Percentiles rank a stretch among this genome's conserved stretches.
Conservation (phyloP, 2,113 vertebrate genomes). For the Cettia cetti region DNA sequence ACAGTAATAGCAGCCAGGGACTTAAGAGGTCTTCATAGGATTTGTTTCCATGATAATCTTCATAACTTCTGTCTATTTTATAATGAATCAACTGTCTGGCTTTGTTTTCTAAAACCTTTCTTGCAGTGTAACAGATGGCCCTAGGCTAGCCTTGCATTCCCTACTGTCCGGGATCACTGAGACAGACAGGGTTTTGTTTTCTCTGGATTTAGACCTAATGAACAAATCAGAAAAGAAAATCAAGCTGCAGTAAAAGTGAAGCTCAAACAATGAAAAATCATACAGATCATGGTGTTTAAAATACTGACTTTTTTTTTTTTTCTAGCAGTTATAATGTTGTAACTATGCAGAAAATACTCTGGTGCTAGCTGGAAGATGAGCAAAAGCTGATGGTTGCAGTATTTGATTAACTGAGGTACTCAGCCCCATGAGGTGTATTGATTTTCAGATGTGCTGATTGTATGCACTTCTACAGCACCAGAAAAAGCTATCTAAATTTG, state of each 20-base stretch:
- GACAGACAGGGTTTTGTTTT: neutral
- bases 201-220: neutral
- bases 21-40: neutral
- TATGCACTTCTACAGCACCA: neutral
- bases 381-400: neutral
- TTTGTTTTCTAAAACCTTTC: conserved; percentile 13
- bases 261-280: neutral
- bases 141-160: neutral
- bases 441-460: conserved; percentile 13
- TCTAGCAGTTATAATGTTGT: neutral
- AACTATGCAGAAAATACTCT: neutral
- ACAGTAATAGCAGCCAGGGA: neutral
- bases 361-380: neutral
- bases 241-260: neutral
- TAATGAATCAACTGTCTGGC: conserved; percentile 21
- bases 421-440: neutral
- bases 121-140: neutral
- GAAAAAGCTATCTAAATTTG: neutral
- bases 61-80: conserved; percentile 12
- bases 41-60: conserved; percentile 3
- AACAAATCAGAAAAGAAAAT: neutral
- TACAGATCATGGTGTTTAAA: neutral
- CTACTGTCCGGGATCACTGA: neutral
- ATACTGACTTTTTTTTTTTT: neutral
- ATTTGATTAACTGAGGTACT: neutral